Conservation (phyloP, 2,797 vertebrate genomes). For the Gambusia yucatana region DNA sequence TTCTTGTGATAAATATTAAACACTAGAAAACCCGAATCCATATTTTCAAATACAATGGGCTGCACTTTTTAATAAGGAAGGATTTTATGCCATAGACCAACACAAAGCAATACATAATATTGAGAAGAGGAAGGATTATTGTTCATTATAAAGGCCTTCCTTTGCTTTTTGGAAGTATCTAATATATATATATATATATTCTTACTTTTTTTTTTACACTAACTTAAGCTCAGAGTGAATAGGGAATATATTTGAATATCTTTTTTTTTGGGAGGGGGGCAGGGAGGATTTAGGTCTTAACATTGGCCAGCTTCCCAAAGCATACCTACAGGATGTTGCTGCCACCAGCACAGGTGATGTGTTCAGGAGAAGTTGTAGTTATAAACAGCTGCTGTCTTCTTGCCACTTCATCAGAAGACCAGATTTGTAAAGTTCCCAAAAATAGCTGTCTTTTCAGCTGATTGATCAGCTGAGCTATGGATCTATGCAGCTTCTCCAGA, state of each 20-base stretch:
- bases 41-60: slow-evolving; percentile 7
- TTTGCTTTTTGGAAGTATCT: not conserved
- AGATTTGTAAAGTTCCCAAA: too few relatives aligned
- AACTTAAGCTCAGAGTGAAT: not conserved
- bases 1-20: slow-evolving; percentile 3
- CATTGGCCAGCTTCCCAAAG: not conserved
- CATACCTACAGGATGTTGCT: not conserved
- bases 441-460: not conserved
- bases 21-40: not conserved
- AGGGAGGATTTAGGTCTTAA: not conserved
- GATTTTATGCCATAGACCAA: not conserved
- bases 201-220: not conserved
- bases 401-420: not conserved
- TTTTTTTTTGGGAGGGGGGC: not conserved
- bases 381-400: not conserved
- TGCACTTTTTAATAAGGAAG: not conserved
- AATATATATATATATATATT: too few relatives aligned
- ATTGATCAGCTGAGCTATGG: not conserved
- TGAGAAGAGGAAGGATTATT: not conserved
- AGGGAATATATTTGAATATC: not conserved
- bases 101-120: not conserved
- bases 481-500: not conserved
- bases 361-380: not conserved
- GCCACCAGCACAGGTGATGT: not conserved
- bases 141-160: not conserved